Evolutionary conservation across 2,888 invertebrate genomes (phyloP).

Genomic region (Eupithecia inturbata): DNA sequence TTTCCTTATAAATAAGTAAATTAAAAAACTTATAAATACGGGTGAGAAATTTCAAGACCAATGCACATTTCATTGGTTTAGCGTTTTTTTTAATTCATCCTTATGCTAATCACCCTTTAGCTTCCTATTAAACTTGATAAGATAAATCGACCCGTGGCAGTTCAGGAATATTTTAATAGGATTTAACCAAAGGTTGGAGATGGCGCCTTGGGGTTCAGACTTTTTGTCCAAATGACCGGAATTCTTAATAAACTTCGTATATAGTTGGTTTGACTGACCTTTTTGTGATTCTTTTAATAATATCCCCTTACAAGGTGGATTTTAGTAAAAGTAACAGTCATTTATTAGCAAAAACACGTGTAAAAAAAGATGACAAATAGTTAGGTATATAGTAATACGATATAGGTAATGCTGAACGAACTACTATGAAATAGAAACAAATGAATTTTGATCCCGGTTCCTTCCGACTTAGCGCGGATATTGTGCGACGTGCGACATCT

Average conservation of each 20-base stretch:
- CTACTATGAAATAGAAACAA: too few species aligned
- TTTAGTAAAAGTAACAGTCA: too few species aligned
- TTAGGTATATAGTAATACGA: too few species aligned
- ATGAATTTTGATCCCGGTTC: too few species aligned
- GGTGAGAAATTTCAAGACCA: constrained; percentile 14
- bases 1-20: background rate
- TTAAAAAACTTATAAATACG: background rate
- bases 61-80: background rate
- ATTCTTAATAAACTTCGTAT: constrained; percentile 8
- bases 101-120: constrained; percentile 20
- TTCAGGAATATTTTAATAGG: constrained; percentile 52
- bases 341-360: too few species aligned
- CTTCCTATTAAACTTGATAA: constrained; percentile 35
- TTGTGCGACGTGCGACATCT: too few species aligned
- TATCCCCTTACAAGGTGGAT: background rate
- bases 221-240: constrained; percentile 19
- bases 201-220: constrained; percentile 65
- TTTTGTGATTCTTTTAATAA: background rate
- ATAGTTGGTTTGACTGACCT: background rate
- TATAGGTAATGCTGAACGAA: too few species aligned
- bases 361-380: too few species aligned
- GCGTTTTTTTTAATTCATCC: background rate
- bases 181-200: constrained; percentile 54
- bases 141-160: constrained; percentile 26
- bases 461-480: too few species aligned